A percentile compares a stretch with the other conserved stretches of the same genome.
phyloP scores from a whole-genome alignment of 1,140 invertebrate species.

The fruit fly (Drosophila melanogaster) region DNA sequence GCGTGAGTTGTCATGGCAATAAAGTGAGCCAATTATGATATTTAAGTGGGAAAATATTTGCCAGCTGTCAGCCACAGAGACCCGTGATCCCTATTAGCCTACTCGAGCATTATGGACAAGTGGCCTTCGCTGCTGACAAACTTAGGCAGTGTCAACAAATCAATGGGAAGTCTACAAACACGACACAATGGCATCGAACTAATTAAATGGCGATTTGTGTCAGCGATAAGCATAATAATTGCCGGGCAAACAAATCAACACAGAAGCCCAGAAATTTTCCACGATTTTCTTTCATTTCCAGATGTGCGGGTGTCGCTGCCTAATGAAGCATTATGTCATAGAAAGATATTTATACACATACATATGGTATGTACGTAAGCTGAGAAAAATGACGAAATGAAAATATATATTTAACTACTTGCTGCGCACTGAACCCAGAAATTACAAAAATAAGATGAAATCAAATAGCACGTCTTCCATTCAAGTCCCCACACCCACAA shows the following conservation, averaged over 20 bases:
- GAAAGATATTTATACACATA: conserved; percentile 8
- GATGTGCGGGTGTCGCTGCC: conserved; percentile 47
- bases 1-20: conserved; percentile 17
- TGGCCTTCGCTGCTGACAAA: conserved; percentile 18
- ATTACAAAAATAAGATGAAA: conserved; percentile 55
- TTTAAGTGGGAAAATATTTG: conserved; percentile 32
- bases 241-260: conserved; percentile 73
- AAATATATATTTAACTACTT: conserved; percentile 73
- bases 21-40: conserved; percentile 33
- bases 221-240: conserved; percentile 80
- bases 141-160: conserved; percentile 71
- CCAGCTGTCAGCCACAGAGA: conserved; percentile 47
- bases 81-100: conserved; percentile 39
- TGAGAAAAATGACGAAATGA: conserved; percentile 67
- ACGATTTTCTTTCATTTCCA: conserved; percentile 40
- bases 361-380: not conserved
- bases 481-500: not conserved
- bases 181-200: conserved; percentile 66
- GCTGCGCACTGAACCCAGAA: conserved; percentile 68
- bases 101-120: conserved; percentile 37
- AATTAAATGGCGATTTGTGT: conserved; percentile 81
- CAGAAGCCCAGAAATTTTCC: conserved; percentile 27
- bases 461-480: conserved; percentile 48
- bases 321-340: conserved; percentile 57
- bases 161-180: conserved; percentile 69